Base-by-base conservation (phyloP, 2,113 vertebrate species). In the Aix galericulata region DNA sequence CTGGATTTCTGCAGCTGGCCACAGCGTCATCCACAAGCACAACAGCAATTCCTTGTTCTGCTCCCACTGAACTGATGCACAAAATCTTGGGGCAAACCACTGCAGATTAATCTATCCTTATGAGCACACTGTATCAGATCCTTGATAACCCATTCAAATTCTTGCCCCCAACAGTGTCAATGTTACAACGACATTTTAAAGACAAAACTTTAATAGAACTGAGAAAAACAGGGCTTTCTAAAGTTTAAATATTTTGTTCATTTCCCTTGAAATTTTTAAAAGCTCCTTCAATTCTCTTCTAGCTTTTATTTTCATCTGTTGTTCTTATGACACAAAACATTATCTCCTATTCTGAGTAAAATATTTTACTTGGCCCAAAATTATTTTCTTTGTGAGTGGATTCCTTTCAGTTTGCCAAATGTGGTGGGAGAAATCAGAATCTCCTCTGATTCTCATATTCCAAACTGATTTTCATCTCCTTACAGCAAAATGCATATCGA, bases 381-480 rank as follows among this genome's bases (percentile, higher is more conserved):
- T 42, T 0, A 14, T 71, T 76, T 69, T 6, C 11, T 44, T 64
- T 64, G 21, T 44, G 26, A 44, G 25, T 7, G 42, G 26, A 6
- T 38, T n/a, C 23, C n/a, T 64, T 59, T 59, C 44, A 53, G 36
- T 34, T 77, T 46, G 58, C 42, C 4, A 3, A 26, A n/a, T 44
- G 34, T 0, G 0, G 11, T 52, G 42, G 1, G 34, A 23, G 18
- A 59, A 71, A 64, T 38, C 14, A n/a, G 22, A 15, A 34, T 74
- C 13, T 10, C 18, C 26, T 64, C 17, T 52, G 63, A 69, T 5
- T 71, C 40, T 29, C 17, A 44, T n/a, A 58, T 11, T 27, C 6
- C 18, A 59, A 6, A 6, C 3, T 31, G 18, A 3, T 50, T 76
- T 10, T 36, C 48, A 21, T 22, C 63, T 64, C 22, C 82, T 77